Conservation (phyloP, 2,888 invertebrate species). For the Amiota minor region DNA sequence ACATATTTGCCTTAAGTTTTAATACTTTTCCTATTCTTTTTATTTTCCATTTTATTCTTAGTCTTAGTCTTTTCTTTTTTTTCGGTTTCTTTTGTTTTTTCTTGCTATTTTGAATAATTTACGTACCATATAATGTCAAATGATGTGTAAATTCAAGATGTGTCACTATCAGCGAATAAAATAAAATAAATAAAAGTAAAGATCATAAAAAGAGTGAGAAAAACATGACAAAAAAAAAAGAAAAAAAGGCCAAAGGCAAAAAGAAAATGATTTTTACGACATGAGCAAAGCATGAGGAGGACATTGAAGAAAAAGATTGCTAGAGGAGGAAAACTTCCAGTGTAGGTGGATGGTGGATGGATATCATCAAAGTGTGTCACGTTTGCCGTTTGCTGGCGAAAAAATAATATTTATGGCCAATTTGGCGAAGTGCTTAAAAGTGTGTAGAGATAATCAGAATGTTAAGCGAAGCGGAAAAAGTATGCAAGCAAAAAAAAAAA, state of each 20-base stretch:
- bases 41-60: slow-evolving; percentile 26
- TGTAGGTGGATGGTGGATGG: too few relatives aligned
- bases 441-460: slow-evolving; percentile 45
- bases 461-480: slow-evolving; percentile 46
- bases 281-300: slow-evolving; percentile 14
- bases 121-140: slow-evolving; percentile 52
- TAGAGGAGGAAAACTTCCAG: not conserved
- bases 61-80: slow-evolving; percentile 31
- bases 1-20: slow-evolving; percentile 15
- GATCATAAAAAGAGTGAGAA: too few relatives aligned
- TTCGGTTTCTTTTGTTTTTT: slow-evolving; percentile 2
- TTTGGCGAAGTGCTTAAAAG: slow-evolving; percentile 62
- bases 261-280: slow-evolving; percentile 15
- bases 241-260: not conserved
- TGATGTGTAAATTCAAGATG: slow-evolving; percentile 54
- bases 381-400: not conserved
- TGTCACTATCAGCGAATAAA: slow-evolving; percentile 18
- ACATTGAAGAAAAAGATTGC: not conserved
- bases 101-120: slow-evolving; percentile 36
- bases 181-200: not conserved
- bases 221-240: not conserved
- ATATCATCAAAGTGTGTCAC: not conserved
- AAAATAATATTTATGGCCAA: slow-evolving; percentile 57
- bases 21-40: slow-evolving; percentile 31
- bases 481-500: slow-evolving; percentile 50